Percentiles rank a stretch among this genome's conserved stretches.
These are phyloP conservation scores for Poecile montanus DNA, from an alignment of 2,797 vertebrate genomes.

Conservation along the genomic window DNA sequence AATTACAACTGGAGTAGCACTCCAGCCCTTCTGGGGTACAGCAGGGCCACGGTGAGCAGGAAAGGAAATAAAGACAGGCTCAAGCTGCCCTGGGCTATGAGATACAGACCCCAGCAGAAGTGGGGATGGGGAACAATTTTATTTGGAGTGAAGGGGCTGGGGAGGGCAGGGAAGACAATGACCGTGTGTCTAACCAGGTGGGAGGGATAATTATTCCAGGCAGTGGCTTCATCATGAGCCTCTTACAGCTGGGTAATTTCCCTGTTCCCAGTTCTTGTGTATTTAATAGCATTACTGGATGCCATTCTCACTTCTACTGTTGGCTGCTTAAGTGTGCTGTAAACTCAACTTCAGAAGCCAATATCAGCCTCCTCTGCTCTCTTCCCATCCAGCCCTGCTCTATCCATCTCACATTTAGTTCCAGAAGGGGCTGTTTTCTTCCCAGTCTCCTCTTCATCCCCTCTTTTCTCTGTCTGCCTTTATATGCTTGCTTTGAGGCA, in stretches of 20 bases:
- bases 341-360: constrained; percentile 9
- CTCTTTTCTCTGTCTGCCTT: not conserved
- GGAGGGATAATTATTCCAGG: constrained; percentile 58
- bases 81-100: not conserved
- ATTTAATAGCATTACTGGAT: constrained; percentile 28
- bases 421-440: not conserved
- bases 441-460: not conserved
- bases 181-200: not conserved
- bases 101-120: constrained; percentile 5
- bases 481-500: not conserved
- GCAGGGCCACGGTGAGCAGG: constrained; percentile 1
- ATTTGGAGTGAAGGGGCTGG: constrained; percentile 27
- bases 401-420: not conserved
- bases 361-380: not conserved
- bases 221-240: constrained; percentile 36
- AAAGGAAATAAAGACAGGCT: constrained; percentile 41
- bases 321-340: constrained; percentile 18
- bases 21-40: constrained; percentile 52
- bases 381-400: not conserved
- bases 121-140: constrained; percentile 33
- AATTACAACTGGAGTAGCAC: constrained; percentile 62
- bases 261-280: not conserved
- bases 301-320: not conserved
- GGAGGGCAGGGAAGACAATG: constrained; percentile 49
- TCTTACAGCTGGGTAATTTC: constrained; percentile 57